These are phyloP conservation scores for Eurystomus glaucurus DNA, from an alignment of 2,797 vertebrate species.

Conservation along the genomic window DNA sequence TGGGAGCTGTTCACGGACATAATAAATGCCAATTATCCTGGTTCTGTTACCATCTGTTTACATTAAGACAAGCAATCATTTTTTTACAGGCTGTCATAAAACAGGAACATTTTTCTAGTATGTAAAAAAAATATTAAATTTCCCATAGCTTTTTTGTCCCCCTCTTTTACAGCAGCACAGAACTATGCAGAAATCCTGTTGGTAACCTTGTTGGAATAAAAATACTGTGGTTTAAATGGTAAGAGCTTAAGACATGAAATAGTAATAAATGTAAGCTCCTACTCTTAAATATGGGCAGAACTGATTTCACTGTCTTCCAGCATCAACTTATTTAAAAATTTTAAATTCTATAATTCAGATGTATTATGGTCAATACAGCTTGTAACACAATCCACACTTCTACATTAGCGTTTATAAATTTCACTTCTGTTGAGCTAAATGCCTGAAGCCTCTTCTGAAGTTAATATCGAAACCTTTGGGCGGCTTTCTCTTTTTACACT, in stretches of 20 bases:
- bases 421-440: background rate
- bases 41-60: slow-evolving; percentile 18
- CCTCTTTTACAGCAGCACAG: background rate
- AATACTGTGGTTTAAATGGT: background rate
- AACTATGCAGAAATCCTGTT: background rate
- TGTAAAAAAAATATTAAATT: background rate
- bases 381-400: background rate
- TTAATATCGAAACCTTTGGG: background rate
- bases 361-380: background rate
- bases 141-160: background rate
- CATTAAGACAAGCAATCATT: background rate
- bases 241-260: background rate
- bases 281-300: background rate
- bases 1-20: background rate
- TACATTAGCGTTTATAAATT: background rate
- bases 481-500: background rate
- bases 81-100: slow-evolving; percentile 39
- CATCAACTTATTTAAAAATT: background rate
- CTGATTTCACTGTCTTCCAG: background rate
- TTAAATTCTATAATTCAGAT: background rate
- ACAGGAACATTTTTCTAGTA: background rate
- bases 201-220: background rate
- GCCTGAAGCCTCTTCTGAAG: background rate
- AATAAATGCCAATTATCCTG: background rate
- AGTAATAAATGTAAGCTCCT: background rate